Evolutionary conservation across 2,113 vertebrate genomes (phyloP).

Genomic region (Cygnus atratus): DNA sequence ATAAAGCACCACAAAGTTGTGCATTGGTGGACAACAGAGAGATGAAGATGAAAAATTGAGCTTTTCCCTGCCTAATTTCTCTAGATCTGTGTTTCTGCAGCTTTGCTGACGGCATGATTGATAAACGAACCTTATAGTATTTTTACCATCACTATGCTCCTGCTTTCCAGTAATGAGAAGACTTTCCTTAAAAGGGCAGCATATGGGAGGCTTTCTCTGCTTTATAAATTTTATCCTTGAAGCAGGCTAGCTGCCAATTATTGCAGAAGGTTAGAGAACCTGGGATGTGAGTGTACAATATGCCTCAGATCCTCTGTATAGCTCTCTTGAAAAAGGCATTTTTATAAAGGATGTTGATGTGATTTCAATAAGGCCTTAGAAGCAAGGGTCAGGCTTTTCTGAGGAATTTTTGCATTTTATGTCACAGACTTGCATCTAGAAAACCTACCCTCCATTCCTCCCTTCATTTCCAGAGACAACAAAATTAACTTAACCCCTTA

Average conservation of each 20-base stretch:
- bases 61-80: conserved; percentile 3
- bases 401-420: conserved; percentile 16
- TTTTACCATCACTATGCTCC: conserved; percentile 8
- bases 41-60: not conserved
- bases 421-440: not conserved
- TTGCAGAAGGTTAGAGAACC: conserved; percentile 50
- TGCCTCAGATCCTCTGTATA: not conserved
- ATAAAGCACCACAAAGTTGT: not conserved
- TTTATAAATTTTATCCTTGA: conserved; percentile 63
- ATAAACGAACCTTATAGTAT: conserved; percentile 36
- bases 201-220: conserved; percentile 45
- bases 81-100: not conserved
- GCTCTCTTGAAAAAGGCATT: conserved; percentile 33
- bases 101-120: not conserved
- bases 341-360: not conserved
- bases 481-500: not conserved
- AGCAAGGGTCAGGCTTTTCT: not conserved
- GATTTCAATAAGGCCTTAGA: conserved; percentile 46
- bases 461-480: not conserved
- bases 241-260: conserved; percentile 34
- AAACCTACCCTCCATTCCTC: not conserved
- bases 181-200: conserved; percentile 64
- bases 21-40: not conserved
- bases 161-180: conserved; percentile 60
- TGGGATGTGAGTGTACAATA: conserved; percentile 1